phyloP scores from a whole-genome alignment of 30 jellyfish, hydroid and myxozoan genomes.

The Haliclystus octoradiatus region DNA sequence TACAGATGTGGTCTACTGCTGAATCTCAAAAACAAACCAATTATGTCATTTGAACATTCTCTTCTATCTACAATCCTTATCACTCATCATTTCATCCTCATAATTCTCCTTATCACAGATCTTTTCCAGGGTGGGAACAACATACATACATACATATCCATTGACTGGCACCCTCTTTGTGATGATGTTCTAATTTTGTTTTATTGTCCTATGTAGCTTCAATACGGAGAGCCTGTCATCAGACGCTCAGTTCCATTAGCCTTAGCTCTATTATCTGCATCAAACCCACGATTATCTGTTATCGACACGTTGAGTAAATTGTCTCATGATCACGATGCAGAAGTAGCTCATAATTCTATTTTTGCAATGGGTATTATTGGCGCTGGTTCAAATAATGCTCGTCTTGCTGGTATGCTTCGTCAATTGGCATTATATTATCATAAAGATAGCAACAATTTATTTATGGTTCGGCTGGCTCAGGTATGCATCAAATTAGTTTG shows the following conservation, averaged over 20 bases:
- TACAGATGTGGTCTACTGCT: too few species aligned
- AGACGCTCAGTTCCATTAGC: slow-evolving; percentile 97
- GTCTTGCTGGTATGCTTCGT: slow-evolving; percentile 93
- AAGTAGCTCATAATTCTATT: slow-evolving; percentile 95
- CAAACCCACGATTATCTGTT: slow-evolving; percentile 91
- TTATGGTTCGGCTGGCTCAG: slow-evolving; percentile 92
- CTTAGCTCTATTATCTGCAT: slow-evolving; percentile 89
- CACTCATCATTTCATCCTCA: too few species aligned
- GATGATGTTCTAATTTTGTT: too few species aligned
- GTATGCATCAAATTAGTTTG: slow-evolving; percentile 22
- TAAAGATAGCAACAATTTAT: slow-evolving; percentile 80
- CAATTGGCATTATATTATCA: slow-evolving; percentile 87
- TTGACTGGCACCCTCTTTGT: too few species aligned
- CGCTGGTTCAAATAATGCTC: slow-evolving; percentile 99
- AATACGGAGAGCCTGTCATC: slow-evolving; percentile 91
- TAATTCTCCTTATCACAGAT: too few species aligned
- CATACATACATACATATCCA: too few species aligned
- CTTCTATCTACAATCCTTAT: too few species aligned
- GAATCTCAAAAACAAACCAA: too few species aligned
- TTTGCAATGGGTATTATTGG: slow-evolving; percentile 99
- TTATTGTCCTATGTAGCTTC: too few species aligned
- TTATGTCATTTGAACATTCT: too few species aligned
- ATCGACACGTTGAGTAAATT: slow-evolving; percentile 91
- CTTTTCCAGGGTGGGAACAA: too few species aligned
- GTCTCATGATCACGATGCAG: slow-evolving; percentile 98